Conservation (phyloP, 2,888 invertebrate genomes). For the Melanostoma scalare region DNA sequence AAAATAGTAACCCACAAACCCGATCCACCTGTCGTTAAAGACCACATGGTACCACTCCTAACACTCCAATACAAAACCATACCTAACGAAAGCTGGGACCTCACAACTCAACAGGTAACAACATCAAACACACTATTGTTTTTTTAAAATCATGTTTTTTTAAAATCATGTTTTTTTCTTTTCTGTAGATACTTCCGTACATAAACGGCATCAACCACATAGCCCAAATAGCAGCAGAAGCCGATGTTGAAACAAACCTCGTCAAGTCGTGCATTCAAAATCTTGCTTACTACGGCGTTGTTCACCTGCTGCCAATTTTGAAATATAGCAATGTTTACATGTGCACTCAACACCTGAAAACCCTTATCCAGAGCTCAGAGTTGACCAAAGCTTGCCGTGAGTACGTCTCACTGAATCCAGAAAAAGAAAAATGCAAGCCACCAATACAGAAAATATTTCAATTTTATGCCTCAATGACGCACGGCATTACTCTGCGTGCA, state of each 20-base stretch:
- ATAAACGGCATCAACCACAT: slow-evolving; percentile 97
- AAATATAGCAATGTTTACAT: slow-evolving; percentile 94
- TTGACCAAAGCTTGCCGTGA: slow-evolving; percentile 88
- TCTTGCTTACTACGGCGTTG: slow-evolving; percentile 90
- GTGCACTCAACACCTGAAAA: slow-evolving; percentile 88
- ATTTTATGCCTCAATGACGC: slow-evolving; percentile 87
- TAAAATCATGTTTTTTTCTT: slow-evolving; percentile 8
- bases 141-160: background rate
- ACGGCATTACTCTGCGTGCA: slow-evolving; percentile 87
- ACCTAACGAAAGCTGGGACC: slow-evolving; percentile 92
- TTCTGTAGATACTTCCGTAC: slow-evolving; percentile 85
- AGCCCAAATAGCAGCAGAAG: slow-evolving; percentile 92
- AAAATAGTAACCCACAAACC: slow-evolving; percentile 92
- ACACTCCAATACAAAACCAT: slow-evolving; percentile 85
- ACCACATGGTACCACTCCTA: slow-evolving; percentile 95
- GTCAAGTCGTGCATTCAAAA: slow-evolving; percentile 98
- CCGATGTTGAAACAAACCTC: slow-evolving; percentile 95
- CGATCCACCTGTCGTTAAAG: slow-evolving; percentile 91
- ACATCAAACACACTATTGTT: background rate
- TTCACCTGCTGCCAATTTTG: slow-evolving; percentile 89
- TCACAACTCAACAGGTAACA: slow-evolving; percentile 94
- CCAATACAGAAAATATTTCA: slow-evolving; percentile 81
- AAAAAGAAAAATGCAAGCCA: slow-evolving; percentile 78
- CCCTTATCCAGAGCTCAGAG: slow-evolving; percentile 86
- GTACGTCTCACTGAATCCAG: slow-evolving; percentile 80